Evolutionary conservation across 2,113 vertebrate species (phyloP), one percentile per base, ranked within the genome.

Genomic region (Salvelinus sp.): DNA sequence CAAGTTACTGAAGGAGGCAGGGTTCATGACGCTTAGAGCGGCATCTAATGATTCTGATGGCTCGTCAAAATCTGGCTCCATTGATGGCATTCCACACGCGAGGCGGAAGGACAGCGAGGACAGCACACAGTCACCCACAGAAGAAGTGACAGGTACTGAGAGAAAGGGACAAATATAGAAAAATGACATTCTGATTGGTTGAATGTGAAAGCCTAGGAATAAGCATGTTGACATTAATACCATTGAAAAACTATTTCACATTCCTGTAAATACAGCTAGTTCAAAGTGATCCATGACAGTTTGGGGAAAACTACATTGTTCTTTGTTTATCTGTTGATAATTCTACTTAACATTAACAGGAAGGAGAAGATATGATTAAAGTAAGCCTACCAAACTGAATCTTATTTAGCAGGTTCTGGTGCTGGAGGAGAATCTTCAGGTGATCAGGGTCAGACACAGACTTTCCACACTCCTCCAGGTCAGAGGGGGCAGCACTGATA

Each of bases 391-490:
- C 89, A 88, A 91, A 75, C 50, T 86, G 76, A 64, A 86, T 90
- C 73, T 88, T 92, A 75, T 83, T 77, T 68, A 91, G 86, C 82
- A 91, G 89, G 85, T 91, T 85, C 82, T 91, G 89, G 86, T 90
- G 86, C 25, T 85, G 70, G 25, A 92, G 91, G 4, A 94, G 90
- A 28, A 82, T 87, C 82, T 82, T 92, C 47, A 94, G 80, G 79
- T 92, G 91, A 6, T 72, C 78, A 1, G 79, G 57, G 7, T 91
- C 88, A 1, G 91, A 91, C 27, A 94, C 88, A 6, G 91, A 84
- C 28, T 87, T 86, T 69, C 90, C 86, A n/a, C 92, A 93, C 0
- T 88, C 91, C 47, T 92, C 92, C 72, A 93, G 83, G 60, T 87
- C 75, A 16, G 79, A 48, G 3, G 91, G 75, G 12, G 90, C 88